A percentile compares a stretch with the other conserved stretches of the same genome.
Conservation (phyloP, 1,140 invertebrate species). For the Ips typographus region DNA sequence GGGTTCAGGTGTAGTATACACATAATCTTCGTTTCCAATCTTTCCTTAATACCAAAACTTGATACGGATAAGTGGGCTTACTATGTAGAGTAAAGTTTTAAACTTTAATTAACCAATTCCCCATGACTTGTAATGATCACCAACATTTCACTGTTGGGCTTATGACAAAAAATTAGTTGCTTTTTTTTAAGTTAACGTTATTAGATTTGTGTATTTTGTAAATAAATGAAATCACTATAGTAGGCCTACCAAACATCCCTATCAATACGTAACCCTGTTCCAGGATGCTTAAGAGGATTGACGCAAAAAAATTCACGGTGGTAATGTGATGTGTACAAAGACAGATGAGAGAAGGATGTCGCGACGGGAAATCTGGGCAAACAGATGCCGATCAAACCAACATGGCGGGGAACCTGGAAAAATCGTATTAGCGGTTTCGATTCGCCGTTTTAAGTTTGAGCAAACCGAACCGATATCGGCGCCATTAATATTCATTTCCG, state of each 20-base stretch:
- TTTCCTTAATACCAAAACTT: slow-evolving; percentile 19
- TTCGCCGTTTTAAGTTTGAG: neutral
- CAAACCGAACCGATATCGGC: neutral
- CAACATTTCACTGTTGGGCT: too few species aligned
- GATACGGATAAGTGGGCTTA: slow-evolving; percentile 25
- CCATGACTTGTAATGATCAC: too few species aligned
- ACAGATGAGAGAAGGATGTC: slow-evolving; percentile 45
- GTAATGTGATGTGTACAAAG: slow-evolving; percentile 40
- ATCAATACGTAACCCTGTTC: too few species aligned
- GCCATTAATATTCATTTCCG: slow-evolving; percentile 37
- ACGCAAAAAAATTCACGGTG: slow-evolving; percentile 30
- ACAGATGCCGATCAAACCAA: slow-evolving; percentile 42
- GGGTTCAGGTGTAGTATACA: slow-evolving; percentile 25
- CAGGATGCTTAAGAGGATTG: neutral
- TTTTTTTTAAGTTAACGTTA: too few species aligned
- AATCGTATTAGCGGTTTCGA: neutral
- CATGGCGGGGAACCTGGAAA: slow-evolving; percentile 3
- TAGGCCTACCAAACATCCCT: too few species aligned
- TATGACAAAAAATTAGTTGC: too few species aligned
- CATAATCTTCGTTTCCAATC: slow-evolving; percentile 27
- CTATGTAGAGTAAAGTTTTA: neutral
- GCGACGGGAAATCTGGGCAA: slow-evolving; percentile 34
- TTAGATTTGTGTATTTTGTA: neutral
- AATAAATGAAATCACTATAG: too few species aligned
- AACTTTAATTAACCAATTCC: too few species aligned